A percentile compares a stretch with the other conserved stretches of the same genome.
phyloP scores from a whole-genome alignment of 2,797 vertebrate species.

The Rhabdophis nuchalis region DNA sequence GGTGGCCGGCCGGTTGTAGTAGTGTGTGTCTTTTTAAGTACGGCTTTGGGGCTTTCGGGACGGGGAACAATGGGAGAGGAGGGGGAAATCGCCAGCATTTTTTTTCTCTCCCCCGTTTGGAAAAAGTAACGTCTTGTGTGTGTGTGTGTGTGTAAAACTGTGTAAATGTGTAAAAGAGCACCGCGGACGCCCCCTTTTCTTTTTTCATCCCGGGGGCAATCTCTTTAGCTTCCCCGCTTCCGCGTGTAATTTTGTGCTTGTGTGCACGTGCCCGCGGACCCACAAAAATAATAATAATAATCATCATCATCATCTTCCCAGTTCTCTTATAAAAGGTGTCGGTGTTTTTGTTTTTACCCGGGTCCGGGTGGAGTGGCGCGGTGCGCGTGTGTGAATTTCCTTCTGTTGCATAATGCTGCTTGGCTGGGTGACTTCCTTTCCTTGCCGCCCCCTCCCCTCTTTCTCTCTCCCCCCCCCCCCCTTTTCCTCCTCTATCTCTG shows the following conservation, averaged over 20 bases:
- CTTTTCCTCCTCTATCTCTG: neutral
- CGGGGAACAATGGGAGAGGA: conserved; percentile 3
- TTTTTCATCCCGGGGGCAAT: neutral
- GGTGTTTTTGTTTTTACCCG: conserved; percentile 13
- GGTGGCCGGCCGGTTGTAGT: neutral
- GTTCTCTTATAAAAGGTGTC: conserved; percentile 31
- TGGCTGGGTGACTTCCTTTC: conserved; percentile 35
- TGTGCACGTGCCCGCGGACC: neutral
- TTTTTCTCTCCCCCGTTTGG: neutral
- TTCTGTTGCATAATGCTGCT: conserved; percentile 58
- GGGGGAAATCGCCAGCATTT: neutral
- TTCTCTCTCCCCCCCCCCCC: fast-evolving
- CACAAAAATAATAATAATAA: neutral
- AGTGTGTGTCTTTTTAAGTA: too few species aligned
- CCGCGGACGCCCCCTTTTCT: neutral
- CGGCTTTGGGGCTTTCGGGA: conserved; percentile 1
- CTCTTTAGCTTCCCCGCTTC: neutral
- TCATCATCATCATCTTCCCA: conserved; percentile 45
- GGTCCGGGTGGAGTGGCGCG: conserved; percentile 8
- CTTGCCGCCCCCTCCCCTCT: neutral
- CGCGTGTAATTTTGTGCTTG: neutral
- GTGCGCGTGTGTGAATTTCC: conserved; percentile 45
- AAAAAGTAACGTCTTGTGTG: neutral
- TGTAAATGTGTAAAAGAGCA: conserved; percentile 5
- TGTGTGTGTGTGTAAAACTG: neutral